Evolutionary conservation across 2,113 vertebrate genomes (phyloP), one percentile per base, ranked within the genome.

Genomic region (Bathybates hornii): DNA sequence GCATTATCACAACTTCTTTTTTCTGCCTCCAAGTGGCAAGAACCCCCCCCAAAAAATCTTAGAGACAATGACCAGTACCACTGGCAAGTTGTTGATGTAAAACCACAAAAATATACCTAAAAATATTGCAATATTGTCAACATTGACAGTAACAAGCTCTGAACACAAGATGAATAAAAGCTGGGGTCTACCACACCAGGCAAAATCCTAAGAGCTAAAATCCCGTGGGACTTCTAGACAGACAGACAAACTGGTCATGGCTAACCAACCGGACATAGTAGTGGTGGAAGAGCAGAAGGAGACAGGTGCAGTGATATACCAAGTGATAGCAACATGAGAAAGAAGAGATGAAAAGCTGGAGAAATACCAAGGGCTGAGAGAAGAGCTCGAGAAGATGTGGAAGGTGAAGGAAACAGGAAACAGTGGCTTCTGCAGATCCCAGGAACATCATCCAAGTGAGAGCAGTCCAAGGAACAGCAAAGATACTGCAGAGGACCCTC

Each of bases 291-390:
- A 66, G 6, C 34, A 66, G 32, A n/a, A 13, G 61, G 17, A 66
- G 10, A 66, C 61, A 13, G 61, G 61, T n/a, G 34, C 32, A 38
- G 61, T 66, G 61, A 66, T 38, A 36, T 1, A 66, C 6, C 17
- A 63, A 1, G 59, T 0, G 59, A 63, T 7, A 63, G 32, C 32
- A 63, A 36, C 59, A 0, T 63, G 32, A 63, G 32, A 5, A 63
- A 63, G 32, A 66, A 66, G 61, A 66, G 3, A 38, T 36, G 17
- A 66, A 66, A 66, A 36, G 10, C 32, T 66, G 19, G 17, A 66
- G 19, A 66, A 66, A 66, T n/a, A 8, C 61, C 34, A 38, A 66
- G 32, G 57, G 3, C 3, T 38, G 61, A n/a, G 19, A 66, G 61
- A 21, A n/a, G 61, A 66, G 61, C 61, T 66, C 6, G 10, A 66